A percentile compares a stretch with the other conserved stretches of the same genome.
These are phyloP conservation scores for Dicroscelio sp. DNA, from an alignment of 2,888 invertebrate genomes.

Conservation along the genomic window DNA sequence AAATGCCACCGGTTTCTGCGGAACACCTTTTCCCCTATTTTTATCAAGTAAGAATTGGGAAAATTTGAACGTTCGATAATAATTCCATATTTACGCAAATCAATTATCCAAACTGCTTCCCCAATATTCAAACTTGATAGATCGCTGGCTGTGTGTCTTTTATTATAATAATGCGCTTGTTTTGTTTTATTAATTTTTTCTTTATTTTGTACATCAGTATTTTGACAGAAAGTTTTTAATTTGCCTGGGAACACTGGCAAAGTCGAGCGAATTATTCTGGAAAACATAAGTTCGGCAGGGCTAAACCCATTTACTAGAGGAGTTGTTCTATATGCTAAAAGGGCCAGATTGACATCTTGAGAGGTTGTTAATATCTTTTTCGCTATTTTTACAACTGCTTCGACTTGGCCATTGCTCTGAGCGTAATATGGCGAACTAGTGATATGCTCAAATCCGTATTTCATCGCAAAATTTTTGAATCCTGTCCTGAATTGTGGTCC, in stretches of 20 bases:
- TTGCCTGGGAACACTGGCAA: conserved; percentile 13
- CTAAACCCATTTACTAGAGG: conserved; percentile 49
- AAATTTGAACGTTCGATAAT: neutral
- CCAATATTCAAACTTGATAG: conserved; percentile 73
- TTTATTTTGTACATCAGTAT: conserved; percentile 43
- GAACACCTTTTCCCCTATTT: neutral
- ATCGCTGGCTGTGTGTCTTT: conserved; percentile 78
- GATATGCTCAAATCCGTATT: neutral
- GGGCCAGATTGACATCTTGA: neutral
- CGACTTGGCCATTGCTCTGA: conserved; percentile 23
- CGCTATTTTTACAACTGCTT: conserved; percentile 78
- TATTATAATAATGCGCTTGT: conserved; percentile 73
- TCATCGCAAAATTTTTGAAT: neutral
- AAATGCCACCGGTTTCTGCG: conserved; percentile 64
- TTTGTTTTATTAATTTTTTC: conserved; percentile 66
- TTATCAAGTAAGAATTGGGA: conserved; percentile 54
- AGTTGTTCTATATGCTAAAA: conserved; percentile 39
- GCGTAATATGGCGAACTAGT: neutral
- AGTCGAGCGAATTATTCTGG: conserved; percentile 21
- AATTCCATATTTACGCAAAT: conserved; percentile 55
- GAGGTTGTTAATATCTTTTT: conserved; percentile 26
- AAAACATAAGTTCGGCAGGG: conserved; percentile 42
- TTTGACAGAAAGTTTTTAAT: conserved; percentile 21
- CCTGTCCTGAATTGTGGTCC: neutral
- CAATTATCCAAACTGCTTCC: conserved; percentile 84